Conservation (phyloP, 2,888 invertebrate genomes). For the Oxyteleia sp. region DNA sequence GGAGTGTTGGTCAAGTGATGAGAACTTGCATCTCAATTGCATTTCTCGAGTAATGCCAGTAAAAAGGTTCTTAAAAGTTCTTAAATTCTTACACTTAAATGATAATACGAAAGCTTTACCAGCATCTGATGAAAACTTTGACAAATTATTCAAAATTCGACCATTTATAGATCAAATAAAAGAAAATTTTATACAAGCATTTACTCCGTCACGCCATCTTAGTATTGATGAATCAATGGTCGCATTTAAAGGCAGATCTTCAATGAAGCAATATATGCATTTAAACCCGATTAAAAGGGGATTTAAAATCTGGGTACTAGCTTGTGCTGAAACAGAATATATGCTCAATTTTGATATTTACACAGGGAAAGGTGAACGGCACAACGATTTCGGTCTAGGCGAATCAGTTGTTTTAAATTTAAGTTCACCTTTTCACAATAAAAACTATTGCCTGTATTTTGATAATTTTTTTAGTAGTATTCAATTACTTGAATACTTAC, state of each 20-base stretch:
- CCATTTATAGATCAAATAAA: conserved; percentile 40
- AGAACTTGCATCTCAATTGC: conserved; percentile 13
- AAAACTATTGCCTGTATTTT: conserved; percentile 25
- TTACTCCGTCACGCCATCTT: conserved; percentile 28
- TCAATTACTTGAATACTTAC: conserved; percentile 17
- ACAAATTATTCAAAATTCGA: conserved; percentile 48
- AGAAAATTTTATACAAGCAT: conserved; percentile 4
- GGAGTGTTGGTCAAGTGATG: not conserved
- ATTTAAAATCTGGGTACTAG: conserved; percentile 39
- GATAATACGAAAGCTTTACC: conserved; percentile 6
- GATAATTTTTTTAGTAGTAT: conserved; percentile 31
- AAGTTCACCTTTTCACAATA: conserved; percentile 5
- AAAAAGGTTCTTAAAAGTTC: conserved; percentile 33
- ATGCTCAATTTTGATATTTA: conserved; percentile 41
- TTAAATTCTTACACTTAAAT: conserved; percentile 5
- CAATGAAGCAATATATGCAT: conserved; percentile 2
- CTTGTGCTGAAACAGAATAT: conserved; percentile 39
- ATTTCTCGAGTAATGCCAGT: conserved; percentile 30
- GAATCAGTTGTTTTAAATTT: conserved; percentile 36
- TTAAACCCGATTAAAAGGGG: conserved; percentile 31
- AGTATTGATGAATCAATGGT: conserved; percentile 49
- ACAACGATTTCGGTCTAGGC: conserved; percentile 25
- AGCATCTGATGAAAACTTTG: conserved; percentile 25
- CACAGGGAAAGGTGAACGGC: conserved; percentile 28
- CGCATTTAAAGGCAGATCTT: conserved; percentile 20